Evolutionary conservation across 1,140 invertebrate species (phyloP).

Genomic region (Alviniconcha marisindica): DNA sequence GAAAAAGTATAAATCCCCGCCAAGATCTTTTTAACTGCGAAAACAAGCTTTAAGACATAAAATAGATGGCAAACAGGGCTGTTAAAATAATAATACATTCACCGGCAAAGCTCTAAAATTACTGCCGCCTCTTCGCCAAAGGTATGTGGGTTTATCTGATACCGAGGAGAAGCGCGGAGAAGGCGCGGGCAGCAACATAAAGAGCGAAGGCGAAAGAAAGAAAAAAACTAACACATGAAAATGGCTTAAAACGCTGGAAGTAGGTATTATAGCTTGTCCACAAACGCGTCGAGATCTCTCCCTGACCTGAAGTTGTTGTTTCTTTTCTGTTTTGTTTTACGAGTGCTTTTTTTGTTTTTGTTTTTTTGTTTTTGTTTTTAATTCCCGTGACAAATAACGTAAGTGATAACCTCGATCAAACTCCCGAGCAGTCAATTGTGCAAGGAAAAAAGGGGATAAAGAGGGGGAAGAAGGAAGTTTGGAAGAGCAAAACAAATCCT

Average conservation of each 20-base stretch:
- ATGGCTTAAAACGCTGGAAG: not conserved
- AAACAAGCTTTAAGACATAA: not conserved
- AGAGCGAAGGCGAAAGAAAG: not conserved
- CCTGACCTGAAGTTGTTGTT: no score
- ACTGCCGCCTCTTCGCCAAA: no score
- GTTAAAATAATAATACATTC: not conserved
- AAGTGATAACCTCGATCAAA: not conserved
- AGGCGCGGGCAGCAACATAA: not conserved
- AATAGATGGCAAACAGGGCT: not conserved
- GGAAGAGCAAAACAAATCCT: not conserved
- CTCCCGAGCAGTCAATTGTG: not conserved
- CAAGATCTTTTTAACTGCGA: not conserved
- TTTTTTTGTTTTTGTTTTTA: no score
- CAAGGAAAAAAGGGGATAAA: not conserved
- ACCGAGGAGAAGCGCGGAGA: not conserved
- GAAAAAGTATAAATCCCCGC: not conserved
- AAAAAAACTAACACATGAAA: not conserved
- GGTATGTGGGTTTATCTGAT: no score
- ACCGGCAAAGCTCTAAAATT: no score
- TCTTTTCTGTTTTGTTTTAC: no score
- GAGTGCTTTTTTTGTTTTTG: no score
- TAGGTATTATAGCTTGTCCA: not conserved
- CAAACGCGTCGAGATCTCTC: not conserved
- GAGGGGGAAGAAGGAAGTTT: not conserved
- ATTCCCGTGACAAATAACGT: constrained; percentile 1